Base-by-base conservation (phyloP, 37 sponge, comb jelly and placozoan genomes). In the Ianthella basta region DNA sequence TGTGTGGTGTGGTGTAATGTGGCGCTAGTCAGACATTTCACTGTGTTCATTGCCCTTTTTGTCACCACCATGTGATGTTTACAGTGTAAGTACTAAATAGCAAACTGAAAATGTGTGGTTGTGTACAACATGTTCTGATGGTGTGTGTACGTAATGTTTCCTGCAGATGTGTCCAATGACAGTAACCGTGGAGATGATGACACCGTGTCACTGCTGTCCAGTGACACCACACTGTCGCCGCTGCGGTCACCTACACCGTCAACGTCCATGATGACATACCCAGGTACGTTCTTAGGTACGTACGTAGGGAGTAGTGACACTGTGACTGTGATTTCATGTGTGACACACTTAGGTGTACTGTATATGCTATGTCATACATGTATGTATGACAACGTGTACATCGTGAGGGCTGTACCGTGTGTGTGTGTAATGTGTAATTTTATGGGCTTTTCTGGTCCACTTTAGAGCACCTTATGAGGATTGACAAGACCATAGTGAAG, bases 401-500 rank as follows among this genome's bases (percentile, higher is more conserved):
- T 69, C 50, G 79, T 38, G 29, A 21, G 4, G 21, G 50, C 25
- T 65, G 37, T 34, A 25, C 12, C 1, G 23, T 34, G n/a, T n/a
- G n/a, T n/a, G n/a, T n/a, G n/a, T n/a, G 40, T 14, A 0, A 21
- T 19, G 35, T 54, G 56, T 70, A 70, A 10, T 32, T 21, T 44
- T 55, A 54, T 50, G 34, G 55, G 21, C 29, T 60, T 23, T 33
- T 61, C 27, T 68, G 16, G 12, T 66, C 25, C 23, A 37, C 12
- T 72, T 29, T 63, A 92, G 92, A 86, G 6, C 84, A 85, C 55
- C 84, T 92, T 32, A 57, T 83, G n/a, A 92, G 86, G 65, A 92
- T 92, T 80, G 92, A 92, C 69, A 87, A 92, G 6, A 84, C 82
- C 50, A 83, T 92, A 24, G 82, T 88, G 57, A 88, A 79, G 66